Evolutionary conservation across 53 echinoderm and acorn worm species (phyloP).

Genomic region (Paracentrotus lividus): DNA sequence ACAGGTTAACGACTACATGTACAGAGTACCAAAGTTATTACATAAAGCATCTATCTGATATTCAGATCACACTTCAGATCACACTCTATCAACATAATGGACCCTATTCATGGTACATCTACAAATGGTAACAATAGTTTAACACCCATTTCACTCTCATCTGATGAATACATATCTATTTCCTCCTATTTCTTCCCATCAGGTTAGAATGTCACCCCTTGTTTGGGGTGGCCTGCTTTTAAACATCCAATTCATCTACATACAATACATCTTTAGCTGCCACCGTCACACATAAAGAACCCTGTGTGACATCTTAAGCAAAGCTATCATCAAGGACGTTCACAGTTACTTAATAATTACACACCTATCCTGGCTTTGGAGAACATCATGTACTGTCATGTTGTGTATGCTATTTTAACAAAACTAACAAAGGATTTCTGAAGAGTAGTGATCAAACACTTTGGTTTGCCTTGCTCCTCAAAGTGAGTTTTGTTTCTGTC

Average conservation of each 20-base stretch:
- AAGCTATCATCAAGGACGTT: constrained; percentile 54
- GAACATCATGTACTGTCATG: constrained; percentile 32
- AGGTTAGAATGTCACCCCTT: not conserved
- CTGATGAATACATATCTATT: not conserved
- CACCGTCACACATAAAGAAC: not conserved
- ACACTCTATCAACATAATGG: too few species aligned
- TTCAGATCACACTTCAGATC: too few species aligned
- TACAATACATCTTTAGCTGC: not conserved
- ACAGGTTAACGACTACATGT: too few species aligned
- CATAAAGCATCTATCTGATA: too few species aligned
- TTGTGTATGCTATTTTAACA: constrained; percentile 5
- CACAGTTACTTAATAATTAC: constrained; percentile 51
- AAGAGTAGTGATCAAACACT: constrained; percentile 41
- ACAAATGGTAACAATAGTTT: not conserved
- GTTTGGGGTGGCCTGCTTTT: not conserved
- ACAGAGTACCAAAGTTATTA: too few species aligned
- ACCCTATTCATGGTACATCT: not conserved
- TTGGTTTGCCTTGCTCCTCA: not conserved
- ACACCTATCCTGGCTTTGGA: not conserved
- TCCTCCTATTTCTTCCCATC: constrained; percentile 3
- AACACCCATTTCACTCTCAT: not conserved
- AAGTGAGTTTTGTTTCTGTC: not conserved
- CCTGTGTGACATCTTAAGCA: not conserved
- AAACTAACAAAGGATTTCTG: not conserved
- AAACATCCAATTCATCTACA: constrained; percentile 48